phyloP scores from a whole-genome alignment of 2,113 vertebrate genomes.

The Passer domesticus region DNA sequence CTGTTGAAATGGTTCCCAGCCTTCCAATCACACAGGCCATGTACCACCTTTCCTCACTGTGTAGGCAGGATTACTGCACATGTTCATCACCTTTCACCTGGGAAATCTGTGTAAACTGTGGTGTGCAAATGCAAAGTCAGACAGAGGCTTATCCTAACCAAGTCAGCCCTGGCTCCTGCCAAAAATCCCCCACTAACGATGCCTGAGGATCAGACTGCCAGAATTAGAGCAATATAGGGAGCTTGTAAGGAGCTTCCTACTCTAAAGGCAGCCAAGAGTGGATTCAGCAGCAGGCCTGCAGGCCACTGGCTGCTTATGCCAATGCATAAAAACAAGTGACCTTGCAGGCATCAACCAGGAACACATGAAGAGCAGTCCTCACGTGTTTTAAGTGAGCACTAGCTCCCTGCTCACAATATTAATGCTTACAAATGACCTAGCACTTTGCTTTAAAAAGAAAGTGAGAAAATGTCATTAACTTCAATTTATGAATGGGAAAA shows the following conservation, averaged over 20 bases:
- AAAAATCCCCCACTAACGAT: neutral
- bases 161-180: neutral
- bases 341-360: neutral
- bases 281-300: neutral
- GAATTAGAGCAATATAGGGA: fast-evolving
- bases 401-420: neutral
- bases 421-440: neutral
- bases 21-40: neutral
- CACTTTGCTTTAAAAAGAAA: neutral
- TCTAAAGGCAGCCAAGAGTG: neutral
- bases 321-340: neutral
- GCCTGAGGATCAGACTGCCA: neutral
- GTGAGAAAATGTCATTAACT: neutral
- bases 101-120: neutral
- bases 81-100: neutral
- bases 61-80: neutral
- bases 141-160: neutral
- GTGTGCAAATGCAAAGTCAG: neutral
- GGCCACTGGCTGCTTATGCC: neutral
- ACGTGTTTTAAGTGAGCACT: neutral
- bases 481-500: neutral
- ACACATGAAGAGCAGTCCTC: neutral
- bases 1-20: neutral
- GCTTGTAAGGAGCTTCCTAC: neutral
- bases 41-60: neutral